Conservation (phyloP, 2,797 vertebrate genomes). For the Lepidocolaptes lacrymiger region DNA sequence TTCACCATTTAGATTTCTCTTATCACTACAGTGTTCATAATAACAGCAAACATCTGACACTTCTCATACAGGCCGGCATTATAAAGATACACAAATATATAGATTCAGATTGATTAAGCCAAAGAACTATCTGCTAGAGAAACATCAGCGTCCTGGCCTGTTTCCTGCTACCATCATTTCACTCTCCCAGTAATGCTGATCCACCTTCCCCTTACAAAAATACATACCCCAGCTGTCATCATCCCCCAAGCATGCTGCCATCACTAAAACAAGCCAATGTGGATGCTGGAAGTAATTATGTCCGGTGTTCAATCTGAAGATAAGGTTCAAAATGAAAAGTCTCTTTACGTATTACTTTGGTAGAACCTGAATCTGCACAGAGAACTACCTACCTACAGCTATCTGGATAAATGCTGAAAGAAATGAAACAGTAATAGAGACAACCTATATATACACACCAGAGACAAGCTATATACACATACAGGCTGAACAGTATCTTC, state of each 20-base stretch:
- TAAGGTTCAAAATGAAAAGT: not conserved
- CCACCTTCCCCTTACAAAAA: not conserved
- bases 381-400: not conserved
- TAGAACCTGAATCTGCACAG: not conserved
- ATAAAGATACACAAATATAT: not conserved
- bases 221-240: accelerated
- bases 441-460: not conserved
- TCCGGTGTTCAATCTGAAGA: not conserved
- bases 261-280: not conserved
- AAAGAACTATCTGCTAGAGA: accelerated
- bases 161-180: not conserved
- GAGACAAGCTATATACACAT: not conserved
- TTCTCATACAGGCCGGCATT: not conserved
- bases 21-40: not conserved
- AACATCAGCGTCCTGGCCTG: not conserved
- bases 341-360: accelerated
- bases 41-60: not conserved
- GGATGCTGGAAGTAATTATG: not conserved
- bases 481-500: not conserved
- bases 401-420: not conserved
- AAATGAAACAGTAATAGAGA: not conserved
- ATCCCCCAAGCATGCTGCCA: not conserved
- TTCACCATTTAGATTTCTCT: not conserved
- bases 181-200: not conserved
- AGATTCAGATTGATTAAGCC: not conserved